Conservation (phyloP, 2,797 vertebrate genomes). For the Microcaecilia unicolor region DNA sequence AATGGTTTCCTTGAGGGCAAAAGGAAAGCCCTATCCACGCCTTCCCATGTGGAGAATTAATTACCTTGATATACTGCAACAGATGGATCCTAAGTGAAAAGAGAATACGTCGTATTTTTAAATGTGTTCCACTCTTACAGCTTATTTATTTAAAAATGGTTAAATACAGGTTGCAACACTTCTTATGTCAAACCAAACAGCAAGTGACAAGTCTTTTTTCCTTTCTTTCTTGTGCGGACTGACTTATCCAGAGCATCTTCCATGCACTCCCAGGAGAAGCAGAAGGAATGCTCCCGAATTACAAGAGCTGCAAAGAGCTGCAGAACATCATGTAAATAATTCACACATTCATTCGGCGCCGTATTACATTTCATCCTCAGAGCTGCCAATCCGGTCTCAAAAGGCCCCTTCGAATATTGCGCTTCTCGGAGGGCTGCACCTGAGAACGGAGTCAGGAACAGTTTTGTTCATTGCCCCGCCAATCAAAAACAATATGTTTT, state of each 20-base stretch:
- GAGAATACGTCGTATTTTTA: conserved; percentile 28
- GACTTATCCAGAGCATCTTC: not conserved
- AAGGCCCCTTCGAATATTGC: conserved; percentile 1
- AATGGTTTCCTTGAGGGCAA: not conserved
- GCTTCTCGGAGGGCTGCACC: not conserved
- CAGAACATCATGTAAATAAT: conserved; percentile 63
- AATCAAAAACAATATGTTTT: not conserved
- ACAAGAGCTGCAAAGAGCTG: conserved; percentile 50
- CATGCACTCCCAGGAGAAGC: conserved; percentile 32
- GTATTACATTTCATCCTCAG: conserved; percentile 19
- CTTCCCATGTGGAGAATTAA: conserved; percentile 3
- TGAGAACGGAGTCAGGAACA: conserved; percentile 2
- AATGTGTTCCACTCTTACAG: conserved; percentile 3
- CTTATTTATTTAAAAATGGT: conserved; percentile 18
- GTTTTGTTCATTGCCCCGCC: conserved; percentile 8
- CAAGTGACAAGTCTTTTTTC: not conserved
- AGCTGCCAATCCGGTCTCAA: conserved; percentile 14
- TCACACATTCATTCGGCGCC: conserved; percentile 48
- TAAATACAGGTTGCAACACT: conserved; percentile 4
- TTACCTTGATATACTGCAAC: conserved; percentile 6
- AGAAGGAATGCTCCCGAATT: conserved; percentile 46
- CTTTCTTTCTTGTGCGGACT: not conserved
- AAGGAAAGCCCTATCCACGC: too few species aligned
- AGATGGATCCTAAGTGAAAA: conserved; percentile 22
- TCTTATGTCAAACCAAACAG: too few species aligned